Base-by-base conservation (phyloP, 2,797 vertebrate genomes). In the Microchirus variegatus region DNA sequence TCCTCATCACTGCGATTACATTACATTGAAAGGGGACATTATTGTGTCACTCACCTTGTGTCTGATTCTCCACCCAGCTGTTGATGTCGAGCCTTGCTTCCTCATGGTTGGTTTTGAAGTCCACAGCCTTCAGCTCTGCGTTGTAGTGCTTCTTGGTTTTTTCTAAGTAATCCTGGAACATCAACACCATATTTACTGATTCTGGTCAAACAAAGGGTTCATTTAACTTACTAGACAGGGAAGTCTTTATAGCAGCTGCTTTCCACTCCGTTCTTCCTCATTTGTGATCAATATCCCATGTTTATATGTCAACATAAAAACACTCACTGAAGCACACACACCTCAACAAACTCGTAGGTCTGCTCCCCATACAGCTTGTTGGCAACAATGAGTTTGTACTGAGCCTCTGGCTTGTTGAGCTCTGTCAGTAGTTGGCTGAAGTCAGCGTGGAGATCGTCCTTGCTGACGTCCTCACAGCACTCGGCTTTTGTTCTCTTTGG, bases 341-440 rank as follows among this genome's bases (percentile, higher is more conserved):
- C 96, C 52, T 91, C 35, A 26, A 94, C 67, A 78, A 97, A 96
- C 42, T 94, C 40, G 70, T 90, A 96, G 0, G 92, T 89, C 66
- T 91, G 73, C 50, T 97, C 95, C 70, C 95, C 96, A 15, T 95
- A 98, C 19, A 98, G 93, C 2, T 93, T 86, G 79, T 93, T 98
- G 15, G 95, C 97, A 0, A 88, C 77, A 61, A 89, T 94, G 73
- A 98, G 93, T 17, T 90, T 41, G 6, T 95, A 95, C 0, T 91
- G 87, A 15, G 83, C 81, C 0, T 52, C 80, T 0, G 89, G 57
- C 64, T 92, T 88, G 48, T 95, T 95, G 13, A 98, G 80, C 56
- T 91, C 73, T 0, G 55, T 53, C 42, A 96, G 81, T 35, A 94
- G 82, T 1, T 83, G 15, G 9, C 17, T 44, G 36, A 92, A 93